These are phyloP conservation scores for Caligus rogercresseyi DNA, from an alignment of 1,140 invertebrate species.

Conservation along the genomic window DNA sequence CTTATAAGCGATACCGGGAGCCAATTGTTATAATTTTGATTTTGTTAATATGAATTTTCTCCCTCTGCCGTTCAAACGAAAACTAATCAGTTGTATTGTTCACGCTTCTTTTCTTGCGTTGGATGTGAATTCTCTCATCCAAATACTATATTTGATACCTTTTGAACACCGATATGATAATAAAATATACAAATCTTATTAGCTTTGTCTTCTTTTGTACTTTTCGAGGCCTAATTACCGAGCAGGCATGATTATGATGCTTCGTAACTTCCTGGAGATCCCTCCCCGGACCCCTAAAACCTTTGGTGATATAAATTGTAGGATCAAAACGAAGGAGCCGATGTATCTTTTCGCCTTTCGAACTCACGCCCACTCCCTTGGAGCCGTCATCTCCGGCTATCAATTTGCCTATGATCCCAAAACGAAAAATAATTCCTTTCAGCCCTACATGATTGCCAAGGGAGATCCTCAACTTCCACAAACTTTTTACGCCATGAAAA, in stretches of 20 bases:
- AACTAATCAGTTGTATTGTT: too few species aligned
- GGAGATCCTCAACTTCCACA: slow-evolving; percentile 35
- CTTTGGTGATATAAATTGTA: slow-evolving; percentile 25
- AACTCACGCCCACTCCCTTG: slow-evolving; percentile 38
- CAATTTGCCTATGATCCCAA: slow-evolving; percentile 1
- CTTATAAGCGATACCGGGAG: too few species aligned
- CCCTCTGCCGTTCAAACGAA: too few species aligned
- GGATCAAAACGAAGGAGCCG: slow-evolving; percentile 21
- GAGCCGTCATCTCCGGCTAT: slow-evolving; percentile 30
- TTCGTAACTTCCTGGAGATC: slow-evolving; percentile 24
- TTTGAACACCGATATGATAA: too few species aligned
- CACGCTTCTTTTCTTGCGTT: too few species aligned
- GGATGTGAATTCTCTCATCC: too few species aligned
- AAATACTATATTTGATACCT: too few species aligned
- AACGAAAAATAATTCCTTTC: slow-evolving; percentile 10
- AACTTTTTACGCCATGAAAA: slow-evolving; percentile 31
- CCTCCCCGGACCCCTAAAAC: slow-evolving; percentile 26
- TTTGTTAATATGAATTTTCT: too few species aligned
- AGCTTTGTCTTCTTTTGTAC: too few species aligned
- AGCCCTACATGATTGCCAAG: slow-evolving; percentile 26
- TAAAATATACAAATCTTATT: too few species aligned
- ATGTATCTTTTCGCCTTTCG: slow-evolving; percentile 40
- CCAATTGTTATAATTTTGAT: too few species aligned
- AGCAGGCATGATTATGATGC: slow-evolving; percentile 31
- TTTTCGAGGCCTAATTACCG: slow-evolving; percentile 29